Base-by-base conservation (phyloP, 2,113 vertebrate species). In the Oreochromis spilurus region DNA sequence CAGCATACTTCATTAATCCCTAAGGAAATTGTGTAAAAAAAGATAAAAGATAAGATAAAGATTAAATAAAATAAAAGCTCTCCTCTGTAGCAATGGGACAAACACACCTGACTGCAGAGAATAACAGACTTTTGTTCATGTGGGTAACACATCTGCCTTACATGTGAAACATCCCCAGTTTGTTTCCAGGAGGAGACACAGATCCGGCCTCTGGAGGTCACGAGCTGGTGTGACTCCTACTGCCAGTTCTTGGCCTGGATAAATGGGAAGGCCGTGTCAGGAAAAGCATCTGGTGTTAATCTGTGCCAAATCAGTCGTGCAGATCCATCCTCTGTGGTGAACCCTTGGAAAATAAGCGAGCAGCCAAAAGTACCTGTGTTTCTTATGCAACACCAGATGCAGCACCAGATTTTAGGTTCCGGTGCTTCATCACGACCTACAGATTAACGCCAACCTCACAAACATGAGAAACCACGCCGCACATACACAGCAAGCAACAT, bases 31-130 rank as follows among this genome's bases (percentile, higher is more conserved):
- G 34, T 60, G 57, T 60, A 19, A 60, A 60, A 60, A 17, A 0
- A 60, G 57, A 34, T 17, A 29, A 29, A 29, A 29, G 4, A 29
- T 29, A 34, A 17, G 57, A 0, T 53, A 53, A 53, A 53, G 52
- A 53, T 53, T 11, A 53, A 53, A 53, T 53, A 38, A 38, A 38
- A 36, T 9, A 60, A 60, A 13, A 55, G 53, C 10, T 36, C 31
- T 62, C 9, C 58, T 38, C 5, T 70, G 65, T 16, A 24, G 12
- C 36, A 43, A 24, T 4, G 12, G 21, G 65, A 70, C 7, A 1
- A 26, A 45, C 13, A 72, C 67, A 43, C 0, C 67, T 72, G 21
- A 24, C 0, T 0, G 0, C 13, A 72, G 21, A 26, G 38, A 67
- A 21, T 40, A 67, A 40, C 19, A 67, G 36, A 1, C 6, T 2